These are phyloP conservation scores for Brachionichthys hirsutus DNA, from an alignment of 2,113 vertebrate genomes.

Conservation along the genomic window DNA sequence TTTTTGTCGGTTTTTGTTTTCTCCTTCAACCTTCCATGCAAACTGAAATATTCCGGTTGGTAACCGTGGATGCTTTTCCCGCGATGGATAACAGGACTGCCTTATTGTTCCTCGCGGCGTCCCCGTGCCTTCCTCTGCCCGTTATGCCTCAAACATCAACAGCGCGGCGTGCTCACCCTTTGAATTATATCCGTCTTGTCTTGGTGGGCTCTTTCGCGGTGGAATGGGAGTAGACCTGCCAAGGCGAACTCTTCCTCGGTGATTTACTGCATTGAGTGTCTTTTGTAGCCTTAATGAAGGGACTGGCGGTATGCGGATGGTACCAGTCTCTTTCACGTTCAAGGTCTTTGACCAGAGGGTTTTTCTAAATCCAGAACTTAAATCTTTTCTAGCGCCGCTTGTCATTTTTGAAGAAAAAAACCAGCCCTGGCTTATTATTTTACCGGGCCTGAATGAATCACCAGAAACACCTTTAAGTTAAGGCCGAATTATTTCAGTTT, in stretches of 20 bases:
- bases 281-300: conserved; percentile 74
- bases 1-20: too few species aligned
- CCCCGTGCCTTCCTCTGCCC: conserved; percentile 34
- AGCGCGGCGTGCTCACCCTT: conserved; percentile 33
- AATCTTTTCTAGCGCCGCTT: conserved; percentile 59
- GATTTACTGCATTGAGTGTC: conserved; percentile 72
- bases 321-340: conserved; percentile 72
- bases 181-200: conserved; percentile 59
- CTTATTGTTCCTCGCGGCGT: conserved; percentile 36
- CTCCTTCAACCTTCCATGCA: too few species aligned
- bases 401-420: conserved; percentile 52
- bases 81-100: conserved; percentile 28
- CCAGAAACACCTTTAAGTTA: conserved; percentile 2
- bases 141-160: conserved; percentile 17
- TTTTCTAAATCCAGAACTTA: conserved; percentile 44
- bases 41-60: too few species aligned
- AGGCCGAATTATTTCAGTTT: neutral
- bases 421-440: conserved; percentile 36
- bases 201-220: conserved; percentile 43
- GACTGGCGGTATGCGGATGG: conserved; percentile 67
- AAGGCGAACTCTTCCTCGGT: conserved; percentile 62
- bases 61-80: conserved; percentile 21
- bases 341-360: conserved; percentile 63
- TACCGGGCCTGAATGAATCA: conserved; percentile 32
- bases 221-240: conserved; percentile 73